Evolutionary conservation across 2,797 vertebrate genomes (phyloP).

Genomic region (Catharus ustulatus): DNA sequence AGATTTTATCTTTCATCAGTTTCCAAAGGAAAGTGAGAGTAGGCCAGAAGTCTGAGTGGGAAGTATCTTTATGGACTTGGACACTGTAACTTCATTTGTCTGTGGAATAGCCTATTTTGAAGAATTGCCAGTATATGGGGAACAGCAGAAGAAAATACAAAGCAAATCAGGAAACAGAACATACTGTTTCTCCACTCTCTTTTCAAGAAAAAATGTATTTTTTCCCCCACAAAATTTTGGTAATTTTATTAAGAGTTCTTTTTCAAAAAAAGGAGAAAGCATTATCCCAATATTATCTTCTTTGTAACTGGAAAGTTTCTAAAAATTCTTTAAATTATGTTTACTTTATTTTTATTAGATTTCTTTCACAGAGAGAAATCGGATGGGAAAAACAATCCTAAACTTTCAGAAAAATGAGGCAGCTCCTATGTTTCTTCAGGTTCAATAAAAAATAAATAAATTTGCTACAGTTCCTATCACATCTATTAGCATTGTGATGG

Average conservation of each 20-base stretch:
- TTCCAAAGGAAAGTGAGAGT: not conserved
- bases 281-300: not conserved
- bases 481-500: constrained; percentile 14
- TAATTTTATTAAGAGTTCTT: not conserved
- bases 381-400: not conserved
- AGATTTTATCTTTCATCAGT: not conserved
- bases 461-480: not conserved
- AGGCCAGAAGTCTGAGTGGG: not conserved
- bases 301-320: not conserved
- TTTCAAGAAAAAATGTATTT: not conserved
- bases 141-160: not conserved
- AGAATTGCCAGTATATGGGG: not conserved
- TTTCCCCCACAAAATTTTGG: accelerated
- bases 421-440: not conserved
- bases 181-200: not conserved
- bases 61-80: not conserved
- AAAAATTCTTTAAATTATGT: not conserved
- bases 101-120: not conserved
- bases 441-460: not conserved
- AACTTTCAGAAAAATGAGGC: not conserved
- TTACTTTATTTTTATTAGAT: not conserved
- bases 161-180: not conserved
- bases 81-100: not conserved
- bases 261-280: not conserved
- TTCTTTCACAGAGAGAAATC: not conserved